A percentile compares a stretch with the other conserved stretches of the same genome.
Conservation (phyloP, 92 coral and sea anemone species). For the Diadumene lineata region DNA sequence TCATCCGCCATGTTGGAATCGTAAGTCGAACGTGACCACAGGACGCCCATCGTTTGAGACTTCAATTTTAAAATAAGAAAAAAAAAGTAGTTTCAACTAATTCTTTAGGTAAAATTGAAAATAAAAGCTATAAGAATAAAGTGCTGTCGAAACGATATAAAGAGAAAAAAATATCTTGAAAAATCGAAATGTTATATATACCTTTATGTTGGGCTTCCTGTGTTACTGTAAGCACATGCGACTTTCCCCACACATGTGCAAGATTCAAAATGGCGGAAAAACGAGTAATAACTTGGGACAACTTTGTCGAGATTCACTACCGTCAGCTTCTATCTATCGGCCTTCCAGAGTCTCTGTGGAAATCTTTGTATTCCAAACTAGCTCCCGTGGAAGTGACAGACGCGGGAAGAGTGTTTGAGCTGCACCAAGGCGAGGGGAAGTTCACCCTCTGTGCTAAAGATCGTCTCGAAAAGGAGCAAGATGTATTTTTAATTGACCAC, state of each 20-base stretch:
- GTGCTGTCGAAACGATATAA: too few species aligned
- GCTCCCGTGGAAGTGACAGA: conserved; percentile 50
- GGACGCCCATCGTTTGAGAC: not conserved
- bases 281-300: conserved; percentile 78
- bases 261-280: conserved; percentile 21
- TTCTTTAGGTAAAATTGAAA: too few species aligned
- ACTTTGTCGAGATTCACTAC: conserved; percentile 66
- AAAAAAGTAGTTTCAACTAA: too few species aligned
- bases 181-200: too few species aligned
- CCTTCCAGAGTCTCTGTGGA: conserved; percentile 74
- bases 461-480: conserved; percentile 51
- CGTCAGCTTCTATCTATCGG: conserved; percentile 80
- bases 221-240: conserved; percentile 2
- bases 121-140: too few species aligned
- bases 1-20: conserved; percentile 43
- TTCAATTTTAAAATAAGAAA: too few species aligned
- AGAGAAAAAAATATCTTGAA: too few species aligned
- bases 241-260: not conserved
- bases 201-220: conserved; percentile 11
- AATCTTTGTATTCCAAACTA: conserved; percentile 64
- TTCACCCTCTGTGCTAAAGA: conserved; percentile 63
- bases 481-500: conserved; percentile 71
- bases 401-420: conserved; percentile 53
- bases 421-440: conserved; percentile 43
- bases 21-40: not conserved